Evolutionary conservation across 2,113 vertebrate genomes (phyloP).

Genomic region (Phrynosoma blainvillii): DNA sequence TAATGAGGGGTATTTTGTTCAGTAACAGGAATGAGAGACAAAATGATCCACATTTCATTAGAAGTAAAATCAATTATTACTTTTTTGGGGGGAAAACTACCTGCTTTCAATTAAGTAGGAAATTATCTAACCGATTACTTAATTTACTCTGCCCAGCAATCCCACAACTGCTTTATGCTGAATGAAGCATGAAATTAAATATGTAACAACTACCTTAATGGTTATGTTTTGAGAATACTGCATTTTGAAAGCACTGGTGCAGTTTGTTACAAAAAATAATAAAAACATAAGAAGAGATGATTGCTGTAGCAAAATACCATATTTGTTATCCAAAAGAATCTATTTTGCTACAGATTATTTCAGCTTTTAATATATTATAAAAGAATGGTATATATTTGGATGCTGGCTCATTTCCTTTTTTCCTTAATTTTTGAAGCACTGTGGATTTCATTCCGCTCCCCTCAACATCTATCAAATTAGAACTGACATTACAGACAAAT

Average conservation of each 20-base stretch:
- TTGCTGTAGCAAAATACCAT: conserved; percentile 53
- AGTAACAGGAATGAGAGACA: conserved; percentile 62
- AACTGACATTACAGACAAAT: neutral
- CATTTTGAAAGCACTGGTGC: conserved; percentile 64
- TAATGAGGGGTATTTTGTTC: conserved; percentile 62
- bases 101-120: conserved; percentile 86
- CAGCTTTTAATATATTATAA: conserved; percentile 42
- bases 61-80: conserved; percentile 82
- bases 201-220: conserved; percentile 80
- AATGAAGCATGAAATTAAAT: conserved; percentile 88
- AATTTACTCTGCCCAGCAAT: conserved; percentile 81
- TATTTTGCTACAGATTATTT: conserved; percentile 47
- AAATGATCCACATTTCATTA: conserved; percentile 69
- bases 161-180: conserved; percentile 82
- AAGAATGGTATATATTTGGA: conserved; percentile 31
- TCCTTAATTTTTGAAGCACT: neutral
- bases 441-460: neutral
- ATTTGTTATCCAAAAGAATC: conserved; percentile 53
- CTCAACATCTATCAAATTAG: neutral
- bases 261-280: conserved; percentile 66
- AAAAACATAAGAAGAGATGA: conserved; percentile 63
- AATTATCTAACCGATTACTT: conserved; percentile 83
- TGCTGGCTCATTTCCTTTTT: conserved; percentile 35
- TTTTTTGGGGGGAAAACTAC: conserved; percentile 71
- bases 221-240: conserved; percentile 70